Evolutionary conservation across 2,797 vertebrate genomes (phyloP), one percentile per base, ranked within the genome.

Genomic region (Thaleichthys pacificus): DNA sequence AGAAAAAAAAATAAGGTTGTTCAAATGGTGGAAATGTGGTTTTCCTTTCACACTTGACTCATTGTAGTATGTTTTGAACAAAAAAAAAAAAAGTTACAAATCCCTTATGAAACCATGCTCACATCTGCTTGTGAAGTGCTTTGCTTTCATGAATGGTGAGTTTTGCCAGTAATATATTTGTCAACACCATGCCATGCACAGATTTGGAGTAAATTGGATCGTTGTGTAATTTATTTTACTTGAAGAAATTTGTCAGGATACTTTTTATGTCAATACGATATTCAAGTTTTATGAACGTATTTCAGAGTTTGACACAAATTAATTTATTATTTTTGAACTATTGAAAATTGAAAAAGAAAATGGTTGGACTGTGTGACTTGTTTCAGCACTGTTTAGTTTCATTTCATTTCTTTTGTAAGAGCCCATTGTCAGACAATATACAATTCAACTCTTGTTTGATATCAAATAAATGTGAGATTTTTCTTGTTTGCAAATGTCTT

Each of bases 391-490:
- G 61, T 92, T 95, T 95, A 92, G 94, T 90, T 93, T 94, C 90
- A 92, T 94, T 89, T 91, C 88, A 91, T 94, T 94, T 92, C 78
- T 91, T 91, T 97, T 97, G 95, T 93, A 96, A 94, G 95, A 96
- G 92, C 95, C 94, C 95, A 95, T 96, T 94, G 94, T 95, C 96
- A 96, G 92, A 95, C 95, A 95, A 94, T 98, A 97, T 98, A 97
- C 96, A 96, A 94, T 97, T 97, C 95, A 96, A 98, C 95, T 97
- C 96, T 94, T 96, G 96, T 98, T 98, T 98, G 95, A 98, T 95
- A 96, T 96, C 94, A 96, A 99, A 98, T 99, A 98, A 99, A 99
- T 98, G 97, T 99, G 97, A 98, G 93, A 90, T 96, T 96, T 94
- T 97, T 96, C 94, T 96, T 89, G 88, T 98, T 96, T 91, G 85